Conservation (phyloP, 2,113 vertebrate genomes). For the Verasper variegatus region DNA sequence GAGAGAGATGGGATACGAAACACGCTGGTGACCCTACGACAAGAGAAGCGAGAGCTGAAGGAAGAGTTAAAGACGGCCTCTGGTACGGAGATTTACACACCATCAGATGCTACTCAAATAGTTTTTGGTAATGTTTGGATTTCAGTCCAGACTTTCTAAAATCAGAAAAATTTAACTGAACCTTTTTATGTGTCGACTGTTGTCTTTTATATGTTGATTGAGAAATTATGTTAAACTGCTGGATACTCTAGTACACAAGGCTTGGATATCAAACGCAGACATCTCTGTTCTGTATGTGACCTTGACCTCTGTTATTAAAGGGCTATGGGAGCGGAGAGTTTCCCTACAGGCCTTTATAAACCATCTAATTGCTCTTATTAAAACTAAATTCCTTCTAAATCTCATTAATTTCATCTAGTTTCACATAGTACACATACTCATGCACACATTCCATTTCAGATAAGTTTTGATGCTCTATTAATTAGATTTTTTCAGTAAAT, state of each 20-base stretch:
- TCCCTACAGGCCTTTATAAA: slow-evolving; percentile 28
- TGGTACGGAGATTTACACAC: slow-evolving; percentile 77
- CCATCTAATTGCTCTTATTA: slow-evolving; percentile 30
- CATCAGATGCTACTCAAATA: background rate
- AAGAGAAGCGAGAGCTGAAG: slow-evolving; percentile 89
- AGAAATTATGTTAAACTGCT: background rate
- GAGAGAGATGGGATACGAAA: slow-evolving; percentile 88
- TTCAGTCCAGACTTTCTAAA: background rate
- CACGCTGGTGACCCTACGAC: slow-evolving; percentile 85
- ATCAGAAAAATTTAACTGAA: background rate
- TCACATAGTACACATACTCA: background rate
- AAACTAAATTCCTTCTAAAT: slow-evolving; percentile 28
- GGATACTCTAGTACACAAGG: background rate
- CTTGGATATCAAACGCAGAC: slow-evolving; percentile 6
- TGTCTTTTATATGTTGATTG: background rate
- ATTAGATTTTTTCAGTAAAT: too few relatives aligned
- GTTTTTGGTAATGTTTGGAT: background rate
- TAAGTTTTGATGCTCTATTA: too few relatives aligned
- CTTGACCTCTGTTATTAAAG: slow-evolving; percentile 35
- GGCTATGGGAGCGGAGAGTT: slow-evolving; percentile 30
- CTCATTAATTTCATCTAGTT: slow-evolving; percentile 42
- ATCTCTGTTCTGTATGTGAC: slow-evolving; percentile 8
- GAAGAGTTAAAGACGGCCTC: slow-evolving; percentile 86
- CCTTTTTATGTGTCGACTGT: background rate
- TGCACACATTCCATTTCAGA: too few relatives aligned